These are phyloP conservation scores for Drosophila parvula DNA, from an alignment of 1,140 invertebrate genomes.

Conservation along the genomic window DNA sequence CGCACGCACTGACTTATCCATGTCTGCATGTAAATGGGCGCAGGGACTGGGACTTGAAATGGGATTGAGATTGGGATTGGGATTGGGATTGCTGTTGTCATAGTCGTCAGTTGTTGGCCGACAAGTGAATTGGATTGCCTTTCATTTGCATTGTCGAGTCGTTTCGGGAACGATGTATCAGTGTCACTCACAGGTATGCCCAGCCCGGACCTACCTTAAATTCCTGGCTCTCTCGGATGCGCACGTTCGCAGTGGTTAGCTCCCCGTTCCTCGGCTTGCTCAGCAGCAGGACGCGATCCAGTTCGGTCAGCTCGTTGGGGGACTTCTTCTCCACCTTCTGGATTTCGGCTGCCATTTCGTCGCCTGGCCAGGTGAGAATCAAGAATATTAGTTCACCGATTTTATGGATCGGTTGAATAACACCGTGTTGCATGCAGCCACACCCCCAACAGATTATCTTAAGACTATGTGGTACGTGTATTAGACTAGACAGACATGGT, in stretches of 20 bases:
- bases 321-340: constrained; percentile 87
- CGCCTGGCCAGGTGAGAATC: constrained; percentile 51
- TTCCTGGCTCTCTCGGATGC: constrained; percentile 98
- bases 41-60: constrained; percentile 6
- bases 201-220: constrained; percentile 91
- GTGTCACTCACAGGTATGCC: background rate
- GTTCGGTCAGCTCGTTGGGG: constrained; percentile 87
- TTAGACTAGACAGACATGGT: constrained; percentile 28
- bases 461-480: constrained; percentile 18
- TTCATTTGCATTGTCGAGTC: constrained; percentile 31
- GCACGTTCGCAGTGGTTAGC: constrained; percentile 91
- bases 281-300: constrained; percentile 95
- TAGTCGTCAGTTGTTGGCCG: constrained; percentile 11
- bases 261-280: constrained; percentile 96
- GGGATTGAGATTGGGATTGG: constrained; percentile 16
- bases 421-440: constrained; percentile 42
- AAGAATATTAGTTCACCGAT: constrained; percentile 20
- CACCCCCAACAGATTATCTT: constrained; percentile 37
- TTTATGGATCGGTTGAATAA: background rate
- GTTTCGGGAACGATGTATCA: background rate
- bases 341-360: constrained; percentile 79
- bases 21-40: constrained; percentile 20
- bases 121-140: constrained; percentile 46
- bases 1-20: constrained; percentile 13
- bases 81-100: constrained; percentile 14